Evolutionary conservation across 2,797 vertebrate genomes (phyloP), one percentile per base, ranked within the genome.

Genomic region (Atherinosoma microstoma): DNA sequence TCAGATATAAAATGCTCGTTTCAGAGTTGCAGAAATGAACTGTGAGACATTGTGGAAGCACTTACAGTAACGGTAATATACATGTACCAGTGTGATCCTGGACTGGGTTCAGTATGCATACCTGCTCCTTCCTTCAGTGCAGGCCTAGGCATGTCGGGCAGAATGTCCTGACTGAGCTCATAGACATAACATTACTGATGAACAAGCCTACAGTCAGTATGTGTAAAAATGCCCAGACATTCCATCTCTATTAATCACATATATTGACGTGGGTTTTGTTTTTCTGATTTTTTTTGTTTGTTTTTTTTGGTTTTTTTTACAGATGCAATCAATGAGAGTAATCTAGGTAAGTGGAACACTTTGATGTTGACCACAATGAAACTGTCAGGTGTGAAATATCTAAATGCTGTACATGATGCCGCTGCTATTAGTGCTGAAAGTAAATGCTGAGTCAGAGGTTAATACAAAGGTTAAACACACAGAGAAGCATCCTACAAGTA

Each of bases 241-340:
- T 86, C 72, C 32, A 22, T 40, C 58, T 56, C 36, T 36, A 8
- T 64, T 64, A 34, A 60, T 87, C 47, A 34, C 58, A 13, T 56
- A 8, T 30, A 56, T 56, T 29, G 54, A 56, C 30, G 18, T 8
- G 15, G 30, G 15, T 30, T 29, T 54, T 54, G 12, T 54, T 27
- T 51, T 27, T 27, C 24, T 27, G 24, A n/a, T 27, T 27, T 27
- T 27, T 27, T 27, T 27, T 27, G 24, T 27, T n/a, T 49, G 45
- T 49, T 8, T 6, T 49, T 8, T n/a, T 20, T 45, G 8, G 2
- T 20, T 51, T 51, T 53, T 53, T 27, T 53, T 27, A 11, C 22
- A 87, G 87, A 89, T 87, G 63, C 82, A 78, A 72, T 90, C 67
- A 89, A 72, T 82, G 86, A 84, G 59, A 82, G 65, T 78, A 73